Evolutionary conservation across 92 coral and sea anemone genomes (phyloP).

Genomic region (Palythoa grandiflora): DNA sequence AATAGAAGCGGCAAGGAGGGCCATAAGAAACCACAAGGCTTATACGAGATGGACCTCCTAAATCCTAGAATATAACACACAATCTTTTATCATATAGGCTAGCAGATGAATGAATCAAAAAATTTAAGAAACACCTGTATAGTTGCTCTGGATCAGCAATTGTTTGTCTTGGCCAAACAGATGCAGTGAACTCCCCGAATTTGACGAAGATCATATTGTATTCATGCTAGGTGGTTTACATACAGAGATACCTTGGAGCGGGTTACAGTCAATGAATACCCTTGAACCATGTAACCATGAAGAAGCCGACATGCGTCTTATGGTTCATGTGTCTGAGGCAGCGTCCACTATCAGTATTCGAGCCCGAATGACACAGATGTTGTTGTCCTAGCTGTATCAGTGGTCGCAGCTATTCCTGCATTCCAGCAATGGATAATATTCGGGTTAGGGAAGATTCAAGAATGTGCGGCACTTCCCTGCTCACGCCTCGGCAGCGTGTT

Average conservation of each 20-base stretch:
- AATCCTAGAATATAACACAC: too few species aligned
- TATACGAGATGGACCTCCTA: too few species aligned
- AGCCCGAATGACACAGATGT: slow-evolving; percentile 73
- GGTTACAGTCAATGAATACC: slow-evolving; percentile 31
- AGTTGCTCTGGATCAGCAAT: slow-evolving; percentile 54
- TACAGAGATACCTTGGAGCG: slow-evolving; percentile 53
- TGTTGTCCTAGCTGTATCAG: slow-evolving; percentile 72
- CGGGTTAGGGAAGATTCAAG: slow-evolving; percentile 60
- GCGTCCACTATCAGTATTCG: slow-evolving; percentile 58
- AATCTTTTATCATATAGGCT: too few species aligned
- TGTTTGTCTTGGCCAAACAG: slow-evolving; percentile 59
- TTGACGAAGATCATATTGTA: slow-evolving; percentile 56
- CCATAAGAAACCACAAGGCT: too few species aligned
- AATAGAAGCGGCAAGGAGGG: too few species aligned
- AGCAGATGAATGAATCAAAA: too few species aligned
- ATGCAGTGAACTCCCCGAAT: slow-evolving; percentile 62
- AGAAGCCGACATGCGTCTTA: slow-evolving; percentile 75
- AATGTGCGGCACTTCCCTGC: too few species aligned
- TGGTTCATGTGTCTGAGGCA: slow-evolving; percentile 74
- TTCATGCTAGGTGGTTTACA: slow-evolving; percentile 50
- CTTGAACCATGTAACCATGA: slow-evolving; percentile 64
- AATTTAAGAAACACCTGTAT: slow-evolving; percentile 54
- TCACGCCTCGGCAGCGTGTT: too few species aligned
- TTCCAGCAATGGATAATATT: slow-evolving; percentile 51
- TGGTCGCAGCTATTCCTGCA: slow-evolving; percentile 30